Conservation (phyloP, 1,140 invertebrate species). For the Microplitis mediator region DNA sequence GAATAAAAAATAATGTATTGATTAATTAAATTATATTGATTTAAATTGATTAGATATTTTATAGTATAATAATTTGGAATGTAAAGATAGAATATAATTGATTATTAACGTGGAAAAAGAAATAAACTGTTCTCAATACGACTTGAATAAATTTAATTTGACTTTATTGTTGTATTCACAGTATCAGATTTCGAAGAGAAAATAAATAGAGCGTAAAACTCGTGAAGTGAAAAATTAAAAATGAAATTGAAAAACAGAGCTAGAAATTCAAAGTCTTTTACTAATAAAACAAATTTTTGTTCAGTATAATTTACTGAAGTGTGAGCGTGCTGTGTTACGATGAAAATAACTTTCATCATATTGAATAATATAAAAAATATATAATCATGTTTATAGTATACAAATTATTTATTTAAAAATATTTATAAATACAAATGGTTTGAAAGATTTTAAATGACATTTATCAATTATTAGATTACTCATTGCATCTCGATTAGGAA, state of each 20-base stretch:
- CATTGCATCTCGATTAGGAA: not conserved
- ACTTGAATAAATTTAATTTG: not conserved
- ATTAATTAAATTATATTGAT: too few species aligned
- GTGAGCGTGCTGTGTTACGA: not conserved
- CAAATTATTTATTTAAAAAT: too few species aligned
- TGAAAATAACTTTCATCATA: not conserved
- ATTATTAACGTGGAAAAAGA: not conserved
- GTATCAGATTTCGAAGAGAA: not conserved
- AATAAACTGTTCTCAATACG: not conserved
- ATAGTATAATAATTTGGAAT: too few species aligned
- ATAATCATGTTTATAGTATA: too few species aligned
- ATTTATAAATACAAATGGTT: too few species aligned
- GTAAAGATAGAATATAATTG: not conserved
- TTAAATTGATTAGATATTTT: too few species aligned
- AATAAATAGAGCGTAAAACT: slow-evolving; percentile 1
- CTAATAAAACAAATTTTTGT: not conserved
- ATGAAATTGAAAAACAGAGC: not conserved
- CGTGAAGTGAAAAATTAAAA: not conserved
- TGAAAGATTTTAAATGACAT: too few species aligned
- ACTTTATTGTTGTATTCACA: not conserved
- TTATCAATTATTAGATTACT: not conserved
- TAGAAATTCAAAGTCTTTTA: not conserved
- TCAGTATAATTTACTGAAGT: not conserved
- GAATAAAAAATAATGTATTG: too few species aligned
- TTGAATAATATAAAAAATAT: too few species aligned